A percentile compares a stretch with the other conserved stretches of the same genome.
phyloP scores from a whole-genome alignment of 2,113 vertebrate species.

The Sciurus niger region DNA sequence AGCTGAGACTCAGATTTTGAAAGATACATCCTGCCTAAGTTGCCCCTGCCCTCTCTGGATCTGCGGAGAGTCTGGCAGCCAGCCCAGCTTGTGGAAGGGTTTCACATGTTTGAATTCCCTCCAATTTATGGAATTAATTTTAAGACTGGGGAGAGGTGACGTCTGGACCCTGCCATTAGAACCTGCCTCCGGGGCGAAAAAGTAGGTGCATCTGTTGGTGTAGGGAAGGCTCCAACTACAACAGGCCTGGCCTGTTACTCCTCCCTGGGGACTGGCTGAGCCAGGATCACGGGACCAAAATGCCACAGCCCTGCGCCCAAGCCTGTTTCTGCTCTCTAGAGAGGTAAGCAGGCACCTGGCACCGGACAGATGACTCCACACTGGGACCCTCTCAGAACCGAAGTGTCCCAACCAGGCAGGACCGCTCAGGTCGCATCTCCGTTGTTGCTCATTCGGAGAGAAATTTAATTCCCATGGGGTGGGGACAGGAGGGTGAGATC shows the following conservation, averaged over 20 bases:
- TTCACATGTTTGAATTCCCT: slow-evolving; percentile 17
- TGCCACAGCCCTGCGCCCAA: fast-evolving
- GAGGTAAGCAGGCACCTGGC: not conserved
- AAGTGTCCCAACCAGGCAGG: not conserved
- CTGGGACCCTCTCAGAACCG: not conserved
- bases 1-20: not conserved
- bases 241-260: not conserved
- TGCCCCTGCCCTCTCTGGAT: not conserved
- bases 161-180: not conserved
- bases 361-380: not conserved
- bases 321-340: not conserved
- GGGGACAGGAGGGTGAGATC: not conserved
- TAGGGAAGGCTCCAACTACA: not conserved
- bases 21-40: not conserved
- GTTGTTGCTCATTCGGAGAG: fast-evolving
- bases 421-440: too few relatives aligned
- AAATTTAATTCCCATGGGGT: not conserved
- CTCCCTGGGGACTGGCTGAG: not conserved
- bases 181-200: fast-evolving
- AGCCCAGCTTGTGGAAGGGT: not conserved
- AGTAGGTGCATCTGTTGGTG: fast-evolving
- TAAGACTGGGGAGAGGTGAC: not conserved
- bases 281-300: too few relatives aligned
- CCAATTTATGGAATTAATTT: slow-evolving; percentile 23
- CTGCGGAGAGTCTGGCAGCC: not conserved